Evolutionary conservation across 2,113 vertebrate species (phyloP), one percentile per base, ranked within the genome.

Genomic region (Alligator sinensis): DNA sequence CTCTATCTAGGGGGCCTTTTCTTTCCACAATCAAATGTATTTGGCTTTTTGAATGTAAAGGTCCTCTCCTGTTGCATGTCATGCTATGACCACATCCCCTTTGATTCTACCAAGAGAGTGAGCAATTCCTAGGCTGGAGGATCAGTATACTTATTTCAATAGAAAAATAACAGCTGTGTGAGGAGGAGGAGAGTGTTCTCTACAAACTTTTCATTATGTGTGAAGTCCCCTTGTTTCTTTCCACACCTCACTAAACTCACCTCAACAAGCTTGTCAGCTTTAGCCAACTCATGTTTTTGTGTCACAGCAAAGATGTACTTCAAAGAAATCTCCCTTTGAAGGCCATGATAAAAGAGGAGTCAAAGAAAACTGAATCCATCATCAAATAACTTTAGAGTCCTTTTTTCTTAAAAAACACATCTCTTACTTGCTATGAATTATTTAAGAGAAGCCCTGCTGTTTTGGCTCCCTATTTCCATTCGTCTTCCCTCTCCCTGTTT

Each of bases 251-350:
- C 83, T 87, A 96, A 57, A 90, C 47, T 63, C 81, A 84, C 25
- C 54, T 54, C n/a, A 86, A 19, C 11, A 78, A 91, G 92, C 28
- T 87, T 55, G 7, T 72, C 58, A 1, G 58, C 63, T 91, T 89
- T 91, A 94, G 79, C 84, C 80, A 94, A 30, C 27, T 89, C 70
- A 3, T 64, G 27, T 87, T 93, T 88, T 90, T 81, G 81, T 91
- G 84, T 92, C 80, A 86, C 79, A 89, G 72, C 54, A 94, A 90
- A 96, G 92, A 90, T 58, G 12, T 75, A 60, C 86, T 91, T 97
- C 88, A 97, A 86, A 95, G 66, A 72, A 87, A 86, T 84, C 66
- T 91, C 22, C 38, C 66, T 96, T 93, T 94, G 86, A 97, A 95
- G 88, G 24, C 60, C 84, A 34, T 74, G 84, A 91, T 94, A 94